Evolutionary conservation across 2,113 vertebrate genomes (phyloP).

Genomic region (Antigone vipio): DNA sequence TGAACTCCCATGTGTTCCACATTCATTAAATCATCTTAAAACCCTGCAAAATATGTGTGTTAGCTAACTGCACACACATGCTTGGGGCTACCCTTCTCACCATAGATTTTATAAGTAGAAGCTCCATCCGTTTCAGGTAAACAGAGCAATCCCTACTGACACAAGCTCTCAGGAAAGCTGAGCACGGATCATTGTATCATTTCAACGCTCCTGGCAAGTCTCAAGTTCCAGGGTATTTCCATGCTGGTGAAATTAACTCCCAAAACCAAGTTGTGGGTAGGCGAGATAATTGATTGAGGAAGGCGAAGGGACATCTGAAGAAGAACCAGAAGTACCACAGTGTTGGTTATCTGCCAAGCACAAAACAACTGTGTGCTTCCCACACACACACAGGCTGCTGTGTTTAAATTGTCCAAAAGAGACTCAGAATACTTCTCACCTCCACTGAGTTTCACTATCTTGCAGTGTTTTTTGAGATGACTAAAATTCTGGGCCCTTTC

Average conservation of each 20-base stretch:
- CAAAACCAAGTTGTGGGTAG: neutral
- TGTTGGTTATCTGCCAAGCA: neutral
- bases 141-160: neutral
- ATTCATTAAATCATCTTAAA: constrained; percentile 1
- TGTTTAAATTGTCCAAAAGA: neutral
- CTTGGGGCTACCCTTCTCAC: neutral
- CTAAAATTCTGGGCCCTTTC: neutral
- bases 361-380: neutral
- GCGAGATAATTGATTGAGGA: neutral
- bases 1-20: neutral
- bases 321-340: neutral
- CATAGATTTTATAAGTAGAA: neutral
- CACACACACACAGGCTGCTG: neutral
- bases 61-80: neutral
- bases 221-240: neutral
- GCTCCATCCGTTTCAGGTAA: neutral
- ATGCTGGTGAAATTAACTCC: neutral
- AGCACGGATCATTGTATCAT: neutral
- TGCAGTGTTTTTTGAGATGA: neutral
- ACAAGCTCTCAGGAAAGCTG: neutral
- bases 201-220: neutral
- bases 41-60: neutral
- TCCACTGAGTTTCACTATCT: neutral
- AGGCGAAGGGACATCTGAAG: neutral
- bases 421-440: neutral